Conservation (phyloP, 2,888 invertebrate species). For the Stenodema calcarata region DNA sequence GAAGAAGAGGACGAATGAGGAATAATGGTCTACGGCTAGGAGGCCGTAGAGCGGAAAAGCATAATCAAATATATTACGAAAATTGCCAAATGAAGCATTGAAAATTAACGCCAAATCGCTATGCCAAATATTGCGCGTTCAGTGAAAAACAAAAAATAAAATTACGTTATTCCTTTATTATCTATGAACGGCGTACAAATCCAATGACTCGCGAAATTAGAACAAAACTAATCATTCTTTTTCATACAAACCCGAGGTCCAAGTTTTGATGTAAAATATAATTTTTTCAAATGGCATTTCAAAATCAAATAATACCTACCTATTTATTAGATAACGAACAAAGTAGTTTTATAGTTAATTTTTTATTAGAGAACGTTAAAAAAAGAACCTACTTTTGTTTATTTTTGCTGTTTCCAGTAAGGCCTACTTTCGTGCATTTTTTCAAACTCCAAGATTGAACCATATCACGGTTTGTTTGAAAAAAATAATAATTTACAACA, state of each 20-base stretch:
- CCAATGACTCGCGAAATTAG: neutral
- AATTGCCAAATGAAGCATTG: neutral
- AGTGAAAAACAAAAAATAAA: neutral
- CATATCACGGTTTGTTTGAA: slow-evolving; percentile 24
- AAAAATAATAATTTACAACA: neutral
- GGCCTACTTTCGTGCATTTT: slow-evolving; percentile 28
- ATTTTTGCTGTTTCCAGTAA: slow-evolving; percentile 47
- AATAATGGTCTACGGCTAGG: slow-evolving; percentile 53
- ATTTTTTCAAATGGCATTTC: neutral
- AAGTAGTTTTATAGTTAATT: neutral
- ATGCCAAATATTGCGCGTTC: neutral
- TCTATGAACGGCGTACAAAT: neutral
- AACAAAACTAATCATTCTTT: neutral
- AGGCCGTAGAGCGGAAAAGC: slow-evolving; percentile 1
- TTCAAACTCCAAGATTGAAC: neutral
- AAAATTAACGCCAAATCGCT: neutral
- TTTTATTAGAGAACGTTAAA: neutral
- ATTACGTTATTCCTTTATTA: neutral
- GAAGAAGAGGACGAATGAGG: slow-evolving; percentile 81
- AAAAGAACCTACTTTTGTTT: neutral
- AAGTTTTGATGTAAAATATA: neutral
- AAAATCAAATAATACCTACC: neutral
- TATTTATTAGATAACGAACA: neutral
- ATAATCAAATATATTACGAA: neutral
- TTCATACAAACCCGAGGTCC: neutral